Conservation (phyloP, 2,113 vertebrate species). For the Pongo pygmaeus region DNA sequence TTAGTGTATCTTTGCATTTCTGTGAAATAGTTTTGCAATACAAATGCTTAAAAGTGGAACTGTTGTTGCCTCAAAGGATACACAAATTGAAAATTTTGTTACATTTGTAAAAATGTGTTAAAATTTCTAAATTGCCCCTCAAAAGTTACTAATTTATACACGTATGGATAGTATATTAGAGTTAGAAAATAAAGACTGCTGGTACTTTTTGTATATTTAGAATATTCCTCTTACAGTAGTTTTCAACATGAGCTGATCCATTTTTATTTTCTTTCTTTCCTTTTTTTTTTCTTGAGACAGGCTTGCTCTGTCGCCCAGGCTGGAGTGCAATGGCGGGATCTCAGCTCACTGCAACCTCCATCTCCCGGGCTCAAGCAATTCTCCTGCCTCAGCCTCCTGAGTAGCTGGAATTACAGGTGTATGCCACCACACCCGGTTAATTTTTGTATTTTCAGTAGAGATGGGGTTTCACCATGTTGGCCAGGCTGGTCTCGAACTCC, state of each 20-base stretch:
- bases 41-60: conserved; percentile 23
- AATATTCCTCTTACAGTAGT: background rate
- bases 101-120: background rate
- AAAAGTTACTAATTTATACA: background rate
- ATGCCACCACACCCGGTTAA: too few relatives aligned
- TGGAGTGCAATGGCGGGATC: too few relatives aligned
- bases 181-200: background rate
- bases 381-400: too few relatives aligned
- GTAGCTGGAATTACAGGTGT: too few relatives aligned
- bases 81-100: background rate
- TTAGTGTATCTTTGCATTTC: background rate
- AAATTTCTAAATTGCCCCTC: background rate
- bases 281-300: too few relatives aligned
- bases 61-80: background rate
- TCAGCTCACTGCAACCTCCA: too few relatives aligned
- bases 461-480: too few relatives aligned
- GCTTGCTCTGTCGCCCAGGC: too few relatives aligned
- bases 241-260: background rate
- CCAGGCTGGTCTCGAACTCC: too few relatives aligned
- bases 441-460: too few relatives aligned
- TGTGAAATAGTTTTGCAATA: background rate
- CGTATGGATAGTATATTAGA: background rate
- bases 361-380: too few relatives aligned
- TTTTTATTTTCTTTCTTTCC: background rate
- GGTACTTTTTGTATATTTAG: background rate